Evolutionary conservation across 2,797 vertebrate genomes (phyloP).

Genomic region (Sphenopsis melanotis): DNA sequence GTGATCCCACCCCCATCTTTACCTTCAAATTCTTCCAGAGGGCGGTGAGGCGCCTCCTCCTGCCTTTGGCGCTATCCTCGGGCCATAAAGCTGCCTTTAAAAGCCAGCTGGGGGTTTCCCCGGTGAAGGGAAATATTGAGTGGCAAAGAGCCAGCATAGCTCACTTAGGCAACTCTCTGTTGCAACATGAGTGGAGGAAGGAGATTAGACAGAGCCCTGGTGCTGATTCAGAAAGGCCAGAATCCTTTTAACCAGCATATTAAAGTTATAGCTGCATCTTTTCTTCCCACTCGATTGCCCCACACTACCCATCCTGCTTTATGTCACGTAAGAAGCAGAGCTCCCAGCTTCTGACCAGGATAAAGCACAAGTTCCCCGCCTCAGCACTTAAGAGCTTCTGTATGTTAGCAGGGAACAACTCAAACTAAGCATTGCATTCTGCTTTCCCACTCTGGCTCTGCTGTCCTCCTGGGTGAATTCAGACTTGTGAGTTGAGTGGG

Average conservation of each 20-base stretch:
- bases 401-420: neutral
- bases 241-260: conserved; percentile 20
- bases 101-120: conserved; percentile 56
- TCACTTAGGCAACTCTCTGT: conserved; percentile 52
- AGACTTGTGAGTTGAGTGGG: neutral
- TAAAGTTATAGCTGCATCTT: conserved; percentile 20
- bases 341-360: neutral
- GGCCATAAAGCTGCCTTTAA: conserved; percentile 21
- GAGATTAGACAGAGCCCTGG: conserved; percentile 34
- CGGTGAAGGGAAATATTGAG: conserved; percentile 58
- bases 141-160: conserved; percentile 57
- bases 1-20: neutral
- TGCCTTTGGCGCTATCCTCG: neutral
- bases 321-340: neutral
- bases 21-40: conserved; percentile 22
- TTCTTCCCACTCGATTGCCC: neutral
- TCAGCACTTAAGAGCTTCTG: neutral
- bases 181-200: conserved; percentile 49
- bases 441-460: neutral
- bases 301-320: neutral
- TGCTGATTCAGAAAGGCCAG: conserved; percentile 29
- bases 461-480: neutral
- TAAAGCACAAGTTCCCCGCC: neutral
- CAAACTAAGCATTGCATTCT: neutral
- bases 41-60: neutral